These are phyloP conservation scores for Saxidomus purpurata DNA, from an alignment of 1,140 invertebrate species.

Conservation along the genomic window DNA sequence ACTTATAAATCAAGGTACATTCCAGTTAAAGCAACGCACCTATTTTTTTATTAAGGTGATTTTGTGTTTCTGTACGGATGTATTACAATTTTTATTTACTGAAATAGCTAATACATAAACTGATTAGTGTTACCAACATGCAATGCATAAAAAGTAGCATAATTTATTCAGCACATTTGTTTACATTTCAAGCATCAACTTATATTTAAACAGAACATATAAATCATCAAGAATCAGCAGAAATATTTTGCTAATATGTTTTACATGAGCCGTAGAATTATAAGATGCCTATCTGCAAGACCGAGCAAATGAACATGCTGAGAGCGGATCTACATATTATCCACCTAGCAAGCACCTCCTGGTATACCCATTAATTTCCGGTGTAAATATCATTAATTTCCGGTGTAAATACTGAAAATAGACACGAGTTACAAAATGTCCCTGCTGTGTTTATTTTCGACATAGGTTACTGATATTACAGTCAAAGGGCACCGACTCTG, in stretches of 20 bases:
- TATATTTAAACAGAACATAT: background rate
- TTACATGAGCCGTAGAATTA: slow-evolving; percentile 13
- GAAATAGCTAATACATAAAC: too few relatives aligned
- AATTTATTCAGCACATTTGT: background rate
- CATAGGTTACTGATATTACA: background rate
- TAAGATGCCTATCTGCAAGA: slow-evolving; percentile 3
- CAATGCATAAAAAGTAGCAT: background rate
- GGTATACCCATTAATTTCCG: slow-evolving; percentile 18
- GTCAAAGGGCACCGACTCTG: background rate
- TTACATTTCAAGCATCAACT: background rate
- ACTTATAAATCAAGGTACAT: too few relatives aligned
- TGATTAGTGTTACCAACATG: too few relatives aligned
- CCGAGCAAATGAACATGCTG: slow-evolving; percentile 10
- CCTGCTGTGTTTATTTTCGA: slow-evolving; percentile 9
- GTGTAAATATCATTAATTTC: slow-evolving; percentile 27
- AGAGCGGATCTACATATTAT: background rate
- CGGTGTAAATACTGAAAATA: background rate
- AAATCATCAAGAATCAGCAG: background rate
- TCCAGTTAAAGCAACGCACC: too few relatives aligned
- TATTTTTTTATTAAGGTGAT: too few relatives aligned
- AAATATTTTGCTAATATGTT: slow-evolving; percentile 24
- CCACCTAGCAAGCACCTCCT: background rate
- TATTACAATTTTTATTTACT: too few relatives aligned
- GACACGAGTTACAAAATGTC: slow-evolving; percentile 20
- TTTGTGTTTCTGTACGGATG: too few relatives aligned